phyloP scores from a whole-genome alignment of 2,888 invertebrate genomes.

The Drosophila atripex region DNA sequence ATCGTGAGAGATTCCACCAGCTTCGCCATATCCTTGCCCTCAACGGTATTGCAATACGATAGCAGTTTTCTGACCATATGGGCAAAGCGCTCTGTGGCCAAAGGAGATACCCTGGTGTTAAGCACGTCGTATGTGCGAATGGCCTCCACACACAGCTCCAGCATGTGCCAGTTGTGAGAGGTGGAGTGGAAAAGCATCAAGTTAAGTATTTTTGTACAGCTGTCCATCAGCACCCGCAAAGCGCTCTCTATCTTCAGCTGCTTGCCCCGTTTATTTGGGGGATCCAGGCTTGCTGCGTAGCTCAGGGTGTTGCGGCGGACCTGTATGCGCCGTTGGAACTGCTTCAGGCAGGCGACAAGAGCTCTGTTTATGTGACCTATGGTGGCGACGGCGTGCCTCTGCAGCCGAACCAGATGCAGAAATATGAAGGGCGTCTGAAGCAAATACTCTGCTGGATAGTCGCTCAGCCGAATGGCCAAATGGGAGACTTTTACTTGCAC shows the following conservation, averaged over 20 bases:
- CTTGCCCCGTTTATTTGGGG: neutral
- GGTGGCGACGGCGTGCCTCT: constrained; percentile 32
- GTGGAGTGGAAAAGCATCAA: constrained; percentile 28
- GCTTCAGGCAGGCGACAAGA: constrained; percentile 58
- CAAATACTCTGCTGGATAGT: constrained; percentile 83
- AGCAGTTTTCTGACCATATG: constrained; percentile 45
- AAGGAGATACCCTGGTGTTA: constrained; percentile 16
- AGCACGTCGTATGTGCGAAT: constrained; percentile 43
- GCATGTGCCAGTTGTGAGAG: constrained; percentile 43
- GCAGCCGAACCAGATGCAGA: constrained; percentile 68
- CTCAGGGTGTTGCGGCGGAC: constrained; percentile 53
- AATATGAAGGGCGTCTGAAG: constrained; percentile 82
- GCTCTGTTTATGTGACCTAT: constrained; percentile 59
- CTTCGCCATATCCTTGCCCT: neutral
- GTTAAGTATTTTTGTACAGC: constrained; percentile 55
- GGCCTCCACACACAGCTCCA: constrained; percentile 48
- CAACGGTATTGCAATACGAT: constrained; percentile 28
- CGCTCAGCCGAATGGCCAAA: constrained; percentile 75
- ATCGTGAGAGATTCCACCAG: constrained; percentile 46
- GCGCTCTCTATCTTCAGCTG: constrained; percentile 65
- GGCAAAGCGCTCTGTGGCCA: constrained; percentile 43
- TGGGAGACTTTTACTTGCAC: constrained; percentile 70
- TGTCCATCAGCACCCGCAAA: constrained; percentile 57
- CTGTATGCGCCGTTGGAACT: constrained; percentile 62
- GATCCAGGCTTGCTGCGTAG: constrained; percentile 31